phyloP scores from a whole-genome alignment of 2,113 vertebrate genomes.

The Nerophis ophidion region DNA sequence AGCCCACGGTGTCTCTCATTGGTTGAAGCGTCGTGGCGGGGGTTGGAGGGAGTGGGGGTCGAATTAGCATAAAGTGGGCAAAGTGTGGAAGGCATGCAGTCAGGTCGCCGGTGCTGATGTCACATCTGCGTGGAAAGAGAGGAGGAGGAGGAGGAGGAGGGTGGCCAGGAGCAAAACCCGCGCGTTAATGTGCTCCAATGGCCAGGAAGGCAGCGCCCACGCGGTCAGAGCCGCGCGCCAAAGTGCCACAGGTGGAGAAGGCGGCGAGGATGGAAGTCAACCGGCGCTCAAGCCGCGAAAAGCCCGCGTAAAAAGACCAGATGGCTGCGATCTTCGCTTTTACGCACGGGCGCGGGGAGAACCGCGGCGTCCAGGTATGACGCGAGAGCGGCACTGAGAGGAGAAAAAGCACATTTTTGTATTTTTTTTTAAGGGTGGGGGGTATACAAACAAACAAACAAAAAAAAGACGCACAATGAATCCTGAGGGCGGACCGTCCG shows the following conservation, averaged over 20 bases:
- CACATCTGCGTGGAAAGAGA: conserved; percentile 68
- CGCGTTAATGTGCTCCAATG: conserved; percentile 57
- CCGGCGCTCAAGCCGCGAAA: conserved; percentile 15
- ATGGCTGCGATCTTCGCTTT: conserved; percentile 24
- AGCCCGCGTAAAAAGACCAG: conserved; percentile 11
- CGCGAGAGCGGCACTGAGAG: conserved; percentile 30
- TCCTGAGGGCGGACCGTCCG: conserved; percentile 52
- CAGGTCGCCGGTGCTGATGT: conserved; percentile 66
- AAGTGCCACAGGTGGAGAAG: conserved; percentile 55
- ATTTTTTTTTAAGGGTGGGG: too few species aligned
- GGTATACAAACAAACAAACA: too few species aligned
- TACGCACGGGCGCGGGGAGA: conserved; percentile 54
- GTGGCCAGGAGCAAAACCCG: conserved; percentile 32
- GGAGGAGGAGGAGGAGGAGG: conserved; percentile 34
- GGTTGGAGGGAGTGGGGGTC: not conserved
- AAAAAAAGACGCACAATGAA: conserved; percentile 65
- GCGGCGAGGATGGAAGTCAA: conserved; percentile 29
- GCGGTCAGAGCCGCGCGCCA: conserved; percentile 47
- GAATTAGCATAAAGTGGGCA: conserved; percentile 74
- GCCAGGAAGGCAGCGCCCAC: conserved; percentile 39
- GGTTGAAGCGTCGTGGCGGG: conserved; percentile 64
- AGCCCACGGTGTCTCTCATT: conserved; percentile 29
- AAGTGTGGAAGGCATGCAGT: conserved; percentile 64
- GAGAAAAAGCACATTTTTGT: conserved; percentile 22
- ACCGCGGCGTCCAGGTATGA: conserved; percentile 45